Conservation (phyloP, 2,888 invertebrate genomes). For the Hermaeophaga mercurialis region DNA sequence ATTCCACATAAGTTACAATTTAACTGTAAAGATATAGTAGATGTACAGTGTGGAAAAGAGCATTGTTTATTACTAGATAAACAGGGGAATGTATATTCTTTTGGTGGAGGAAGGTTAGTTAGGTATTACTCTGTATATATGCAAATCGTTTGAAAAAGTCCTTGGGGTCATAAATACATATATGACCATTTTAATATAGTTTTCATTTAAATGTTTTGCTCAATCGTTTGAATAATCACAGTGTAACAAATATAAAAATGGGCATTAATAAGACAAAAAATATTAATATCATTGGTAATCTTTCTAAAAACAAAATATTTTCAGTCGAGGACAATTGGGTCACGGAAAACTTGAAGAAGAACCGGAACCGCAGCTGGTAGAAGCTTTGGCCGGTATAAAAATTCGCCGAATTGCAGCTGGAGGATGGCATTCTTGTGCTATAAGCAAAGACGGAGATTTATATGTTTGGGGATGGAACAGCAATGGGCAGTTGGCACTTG, state of each 20-base stretch:
- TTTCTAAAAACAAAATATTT: constrained; percentile 28
- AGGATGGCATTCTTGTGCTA: constrained; percentile 85
- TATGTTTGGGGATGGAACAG: constrained; percentile 94
- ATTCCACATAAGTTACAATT: constrained; percentile 66
- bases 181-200: too few relatives aligned
- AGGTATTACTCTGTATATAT: neutral
- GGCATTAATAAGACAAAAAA: too few relatives aligned
- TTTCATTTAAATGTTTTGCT: too few relatives aligned
- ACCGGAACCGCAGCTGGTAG: constrained; percentile 68
- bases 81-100: constrained; percentile 76
- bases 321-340: constrained; percentile 86
- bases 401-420: constrained; percentile 75
- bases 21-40: constrained; percentile 62
- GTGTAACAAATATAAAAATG: too few relatives aligned
- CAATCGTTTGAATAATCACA: neutral
- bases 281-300: neutral
- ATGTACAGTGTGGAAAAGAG: constrained; percentile 79
- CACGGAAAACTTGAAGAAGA: constrained; percentile 71
- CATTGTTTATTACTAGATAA: constrained; percentile 75
- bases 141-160: too few relatives aligned
- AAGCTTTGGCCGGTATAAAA: constrained; percentile 76
- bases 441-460: constrained; percentile 80
- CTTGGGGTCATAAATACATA: too few relatives aligned
- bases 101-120: constrained; percentile 83
- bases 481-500: constrained; percentile 80